Conservation (phyloP, 2,888 invertebrate genomes). For the Pogonocherus hispidulus region DNA sequence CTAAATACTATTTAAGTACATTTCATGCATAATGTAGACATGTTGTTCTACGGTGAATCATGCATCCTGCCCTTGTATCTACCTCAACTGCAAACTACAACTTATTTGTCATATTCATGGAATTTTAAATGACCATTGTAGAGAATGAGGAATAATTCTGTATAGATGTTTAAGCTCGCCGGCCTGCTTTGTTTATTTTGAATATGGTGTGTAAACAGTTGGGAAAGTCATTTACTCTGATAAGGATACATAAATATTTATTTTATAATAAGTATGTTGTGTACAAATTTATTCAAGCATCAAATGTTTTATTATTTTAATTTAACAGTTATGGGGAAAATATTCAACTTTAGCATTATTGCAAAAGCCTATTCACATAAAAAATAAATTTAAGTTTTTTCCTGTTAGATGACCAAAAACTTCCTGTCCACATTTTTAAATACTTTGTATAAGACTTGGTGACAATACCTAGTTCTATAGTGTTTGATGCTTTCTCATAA, state of each 20-base stretch:
- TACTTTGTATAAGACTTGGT: no score
- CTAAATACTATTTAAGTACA: slow-evolving; percentile 35
- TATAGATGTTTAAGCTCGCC: no score
- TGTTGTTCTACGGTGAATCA: slow-evolving; percentile 26
- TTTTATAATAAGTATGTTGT: background rate
- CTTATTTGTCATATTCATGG: slow-evolving; percentile 31
- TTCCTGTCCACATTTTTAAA: no score
- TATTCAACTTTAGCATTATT: no score
- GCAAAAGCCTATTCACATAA: no score
- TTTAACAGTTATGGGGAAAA: no score
- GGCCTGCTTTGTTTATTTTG: background rate
- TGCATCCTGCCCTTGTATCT: slow-evolving; percentile 19
- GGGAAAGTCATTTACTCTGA: background rate
- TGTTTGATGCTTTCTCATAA: no score
- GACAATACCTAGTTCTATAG: no score
- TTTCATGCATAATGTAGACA: slow-evolving; percentile 29
- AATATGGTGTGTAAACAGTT: background rate
- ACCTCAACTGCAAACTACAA: slow-evolving; percentile 13
- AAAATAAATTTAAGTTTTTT: no score
- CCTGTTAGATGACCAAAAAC: no score
- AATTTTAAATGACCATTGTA: slow-evolving; percentile 14
- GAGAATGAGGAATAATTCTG: background rate
- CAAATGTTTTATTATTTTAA: no score
- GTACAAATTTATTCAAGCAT: background rate
- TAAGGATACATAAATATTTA: background rate